Evolutionary conservation across 2,797 vertebrate genomes (phyloP).

Genomic region (Chloroceryle inda): DNA sequence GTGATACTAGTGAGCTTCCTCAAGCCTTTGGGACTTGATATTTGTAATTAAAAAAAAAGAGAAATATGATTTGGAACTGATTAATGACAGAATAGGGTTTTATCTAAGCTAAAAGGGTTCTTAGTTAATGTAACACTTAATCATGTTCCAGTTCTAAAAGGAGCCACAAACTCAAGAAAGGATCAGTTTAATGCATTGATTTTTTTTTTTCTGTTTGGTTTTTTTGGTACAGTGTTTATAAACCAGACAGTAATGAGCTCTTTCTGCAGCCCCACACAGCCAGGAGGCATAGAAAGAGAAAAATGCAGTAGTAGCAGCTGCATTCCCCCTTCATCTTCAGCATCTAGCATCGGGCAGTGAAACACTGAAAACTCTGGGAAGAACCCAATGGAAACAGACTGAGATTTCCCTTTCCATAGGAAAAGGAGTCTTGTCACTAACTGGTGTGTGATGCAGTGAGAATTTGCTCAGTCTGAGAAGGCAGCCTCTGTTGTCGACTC

Average conservation of each 20-base stretch:
- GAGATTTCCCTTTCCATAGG: neutral
- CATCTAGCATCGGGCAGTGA: neutral
- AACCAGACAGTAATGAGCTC: neutral
- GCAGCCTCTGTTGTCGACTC: rapidly evolving
- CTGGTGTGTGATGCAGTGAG: neutral
- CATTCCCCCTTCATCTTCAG: neutral
- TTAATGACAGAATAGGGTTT: neutral
- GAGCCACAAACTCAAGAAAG: neutral
- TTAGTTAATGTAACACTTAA: neutral
- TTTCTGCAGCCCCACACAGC: neutral
- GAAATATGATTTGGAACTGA: neutral
- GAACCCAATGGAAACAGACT: neutral
- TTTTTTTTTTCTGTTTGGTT: neutral
- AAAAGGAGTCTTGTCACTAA: neutral
- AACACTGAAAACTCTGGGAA: neutral
- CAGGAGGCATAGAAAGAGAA: neutral
- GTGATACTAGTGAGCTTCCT: neutral
- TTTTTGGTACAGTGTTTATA: neutral
- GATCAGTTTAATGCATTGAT: neutral
- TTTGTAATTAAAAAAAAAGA: neutral
- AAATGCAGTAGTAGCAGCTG: neutral
- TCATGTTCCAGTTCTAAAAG: neutral
- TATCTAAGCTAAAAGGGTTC: neutral
- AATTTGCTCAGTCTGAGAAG: neutral
- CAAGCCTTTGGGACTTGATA: neutral